Percentiles rank a stretch among this genome's conserved stretches.
Evolutionary conservation across 2,113 vertebrate genomes (phyloP).

Genomic region (Sphyrna mokarran): DNA sequence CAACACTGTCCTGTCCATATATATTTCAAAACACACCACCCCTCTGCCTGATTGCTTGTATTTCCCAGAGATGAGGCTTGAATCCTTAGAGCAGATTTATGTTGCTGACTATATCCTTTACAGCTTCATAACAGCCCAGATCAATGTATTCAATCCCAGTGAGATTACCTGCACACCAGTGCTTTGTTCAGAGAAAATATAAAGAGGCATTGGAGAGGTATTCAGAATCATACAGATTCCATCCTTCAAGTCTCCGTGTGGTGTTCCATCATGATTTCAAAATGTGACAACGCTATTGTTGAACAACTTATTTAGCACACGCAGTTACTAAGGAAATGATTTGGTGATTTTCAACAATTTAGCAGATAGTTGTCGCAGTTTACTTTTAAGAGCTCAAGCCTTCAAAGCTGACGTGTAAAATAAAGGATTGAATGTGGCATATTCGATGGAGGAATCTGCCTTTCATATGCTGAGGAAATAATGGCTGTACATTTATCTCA

Average conservation of each 20-base stretch:
- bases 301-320: not conserved
- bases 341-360: not conserved
- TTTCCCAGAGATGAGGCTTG: conserved; percentile 32
- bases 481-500: not conserved
- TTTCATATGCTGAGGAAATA: not conserved
- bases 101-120: conserved; percentile 21
- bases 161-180: conserved; percentile 25
- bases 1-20: conserved; percentile 22
- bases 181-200: conserved; percentile 18
- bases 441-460: not conserved
- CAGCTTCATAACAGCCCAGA: conserved; percentile 19
- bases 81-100: conserved; percentile 32
- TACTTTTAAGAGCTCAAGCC: not conserved
- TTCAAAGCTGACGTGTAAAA: not conserved
- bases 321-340: not conserved
- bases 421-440: not conserved
- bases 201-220: not conserved
- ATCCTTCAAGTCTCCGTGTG: not conserved
- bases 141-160: conserved; percentile 29
- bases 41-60: conserved; percentile 24
- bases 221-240: not conserved
- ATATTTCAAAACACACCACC: conserved; percentile 30
- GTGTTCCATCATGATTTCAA: not conserved
- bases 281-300: not conserved
- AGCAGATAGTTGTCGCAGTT: too few species aligned